Evolutionary conservation across 1,140 invertebrate species (phyloP).

Genomic region (Lutraria rhynchaena): DNA sequence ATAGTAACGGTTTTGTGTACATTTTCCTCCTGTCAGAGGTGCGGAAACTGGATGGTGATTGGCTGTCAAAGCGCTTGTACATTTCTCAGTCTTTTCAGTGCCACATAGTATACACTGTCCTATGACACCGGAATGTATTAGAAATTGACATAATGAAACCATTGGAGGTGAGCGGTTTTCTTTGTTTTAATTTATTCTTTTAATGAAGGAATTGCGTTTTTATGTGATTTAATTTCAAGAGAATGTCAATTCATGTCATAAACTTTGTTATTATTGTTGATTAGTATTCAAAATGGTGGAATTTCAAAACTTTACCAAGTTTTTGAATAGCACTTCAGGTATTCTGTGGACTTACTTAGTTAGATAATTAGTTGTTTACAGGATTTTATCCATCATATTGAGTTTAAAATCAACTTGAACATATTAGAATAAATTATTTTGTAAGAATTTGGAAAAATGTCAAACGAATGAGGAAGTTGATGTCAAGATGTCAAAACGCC

Average conservation of each 20-base stretch:
- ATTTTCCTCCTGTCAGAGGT: slow-evolving; percentile 45
- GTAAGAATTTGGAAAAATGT: slow-evolving; percentile 34
- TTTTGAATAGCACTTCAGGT: not conserved
- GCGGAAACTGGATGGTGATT: slow-evolving; percentile 47
- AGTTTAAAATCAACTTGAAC: too few relatives aligned
- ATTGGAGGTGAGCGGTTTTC: slow-evolving; percentile 27
- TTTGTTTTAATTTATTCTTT: not conserved
- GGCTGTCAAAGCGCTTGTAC: slow-evolving; percentile 19
- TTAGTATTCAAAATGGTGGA: slow-evolving; percentile 53
- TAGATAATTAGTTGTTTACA: too few relatives aligned
- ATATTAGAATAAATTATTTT: not conserved
- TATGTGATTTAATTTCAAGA: not conserved
- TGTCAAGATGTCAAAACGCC: slow-evolving; percentile 40
- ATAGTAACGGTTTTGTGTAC: slow-evolving; percentile 52
- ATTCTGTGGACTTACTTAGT: too few relatives aligned
- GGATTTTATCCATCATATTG: too few relatives aligned
- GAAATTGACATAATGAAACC: slow-evolving; percentile 48
- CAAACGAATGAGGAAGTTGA: slow-evolving; percentile 36
- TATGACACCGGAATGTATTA: slow-evolving; percentile 37
- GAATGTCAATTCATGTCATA: slow-evolving; percentile 24
- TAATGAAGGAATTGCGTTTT: not conserved
- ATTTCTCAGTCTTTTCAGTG: slow-evolving; percentile 19
- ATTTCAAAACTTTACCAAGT: slow-evolving; percentile 43
- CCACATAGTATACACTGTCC: slow-evolving; percentile 26
- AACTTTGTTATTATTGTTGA: slow-evolving; percentile 9